A percentile compares a stretch with the other conserved stretches of the same genome.
These are phyloP conservation scores for Alouatta palliata DNA, from an alignment of 2,113 vertebrate species.

Conservation along the genomic window DNA sequence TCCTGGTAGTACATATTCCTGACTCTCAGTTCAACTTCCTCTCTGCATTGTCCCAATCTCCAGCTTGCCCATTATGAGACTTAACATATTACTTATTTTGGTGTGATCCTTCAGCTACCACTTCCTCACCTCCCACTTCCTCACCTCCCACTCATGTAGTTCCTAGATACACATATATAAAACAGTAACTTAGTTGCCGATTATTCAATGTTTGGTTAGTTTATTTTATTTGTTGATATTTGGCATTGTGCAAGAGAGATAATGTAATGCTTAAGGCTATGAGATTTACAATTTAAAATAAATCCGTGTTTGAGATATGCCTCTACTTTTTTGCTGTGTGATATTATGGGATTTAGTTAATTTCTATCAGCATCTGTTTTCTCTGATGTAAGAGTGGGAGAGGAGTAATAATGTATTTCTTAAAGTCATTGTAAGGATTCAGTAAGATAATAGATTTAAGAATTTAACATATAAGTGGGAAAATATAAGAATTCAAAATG, in stretches of 20 bases:
- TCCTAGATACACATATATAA: neutral
- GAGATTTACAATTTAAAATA: neutral
- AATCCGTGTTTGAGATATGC: neutral
- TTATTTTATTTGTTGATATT: neutral
- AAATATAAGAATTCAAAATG: neutral
- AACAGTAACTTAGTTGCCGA: neutral
- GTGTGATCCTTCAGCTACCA: neutral
- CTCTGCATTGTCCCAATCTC: neutral
- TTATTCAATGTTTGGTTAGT: neutral
- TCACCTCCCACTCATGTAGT: neutral
- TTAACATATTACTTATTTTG: neutral
- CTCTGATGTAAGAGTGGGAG: neutral
- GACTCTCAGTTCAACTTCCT: neutral
- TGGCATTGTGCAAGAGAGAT: neutral
- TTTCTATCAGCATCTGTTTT: neutral
- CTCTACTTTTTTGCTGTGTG: neutral
- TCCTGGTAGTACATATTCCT: fast-evolving
- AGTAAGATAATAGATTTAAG: neutral
- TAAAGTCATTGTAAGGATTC: neutral
- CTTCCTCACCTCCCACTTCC: neutral
- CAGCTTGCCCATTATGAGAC: neutral
- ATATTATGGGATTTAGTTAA: neutral
- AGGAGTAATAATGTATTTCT: neutral
- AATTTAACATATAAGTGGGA: neutral
- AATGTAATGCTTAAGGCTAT: neutral